Percentiles rank a stretch among this genome's conserved stretches.
Conservation (phyloP, 2,888 invertebrate genomes). For the Euspilapteryx auroguttella region DNA sequence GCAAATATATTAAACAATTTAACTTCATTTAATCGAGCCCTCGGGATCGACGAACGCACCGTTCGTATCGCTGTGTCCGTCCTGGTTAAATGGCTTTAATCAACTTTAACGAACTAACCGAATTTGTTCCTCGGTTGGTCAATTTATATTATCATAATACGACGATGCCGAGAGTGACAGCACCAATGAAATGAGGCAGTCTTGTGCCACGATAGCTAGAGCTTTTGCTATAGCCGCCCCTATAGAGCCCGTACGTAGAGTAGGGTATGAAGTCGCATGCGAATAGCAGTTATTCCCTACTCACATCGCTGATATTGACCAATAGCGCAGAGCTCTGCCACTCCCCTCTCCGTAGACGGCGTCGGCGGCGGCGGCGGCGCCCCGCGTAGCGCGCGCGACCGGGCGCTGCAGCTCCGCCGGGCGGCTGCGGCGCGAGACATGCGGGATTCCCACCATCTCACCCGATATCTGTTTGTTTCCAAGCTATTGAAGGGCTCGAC, state of each 20-base stretch:
- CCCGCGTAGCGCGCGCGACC: slow-evolving; percentile 10
- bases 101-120: slow-evolving; percentile 63
- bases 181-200: slow-evolving; percentile 21
- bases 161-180: slow-evolving; percentile 18
- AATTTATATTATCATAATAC: slow-evolving; percentile 62
- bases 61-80: slow-evolving; percentile 51
- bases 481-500: slow-evolving; percentile 37
- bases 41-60: slow-evolving; percentile 50
- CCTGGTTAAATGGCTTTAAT: slow-evolving; percentile 62
- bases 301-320: no score
- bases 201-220: slow-evolving; percentile 5
- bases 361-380: slow-evolving; percentile 1
- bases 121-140: slow-evolving; percentile 59
- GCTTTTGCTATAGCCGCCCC: slow-evolving; percentile 1
- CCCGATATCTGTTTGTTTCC: slow-evolving; percentile 40
- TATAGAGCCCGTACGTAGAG: not conserved
- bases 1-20: slow-evolving; percentile 47
- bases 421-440: slow-evolving; percentile 20
- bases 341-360: slow-evolving; percentile 1
- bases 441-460: slow-evolving; percentile 54
- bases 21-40: slow-evolving; percentile 44
- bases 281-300: no score
- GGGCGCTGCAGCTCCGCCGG: slow-evolving; percentile 6
- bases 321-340: no score
- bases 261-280: not conserved